Percentiles rank a stretch among this genome's conserved stretches.
These are phyloP conservation scores for Timandra comae DNA, from an alignment of 2,888 invertebrate species.

Conservation along the genomic window DNA sequence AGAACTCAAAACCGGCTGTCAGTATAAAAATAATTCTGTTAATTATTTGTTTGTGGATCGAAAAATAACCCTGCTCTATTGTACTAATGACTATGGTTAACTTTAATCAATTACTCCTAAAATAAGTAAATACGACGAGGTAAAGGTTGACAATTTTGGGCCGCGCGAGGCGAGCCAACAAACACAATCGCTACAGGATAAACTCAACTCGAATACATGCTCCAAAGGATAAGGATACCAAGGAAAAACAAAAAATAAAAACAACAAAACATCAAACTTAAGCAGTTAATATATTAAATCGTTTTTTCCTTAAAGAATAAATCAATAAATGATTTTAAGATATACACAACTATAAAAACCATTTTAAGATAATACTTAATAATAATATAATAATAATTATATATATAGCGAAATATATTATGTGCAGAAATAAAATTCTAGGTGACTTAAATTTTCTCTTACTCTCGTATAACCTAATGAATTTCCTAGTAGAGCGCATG, in stretches of 20 bases:
- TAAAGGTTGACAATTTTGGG: conserved; percentile 71
- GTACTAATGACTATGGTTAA: conserved; percentile 75
- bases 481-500: conserved; percentile 70
- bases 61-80: conserved; percentile 77
- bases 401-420: conserved; percentile 78
- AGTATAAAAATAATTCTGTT: conserved; percentile 75
- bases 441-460: conserved; percentile 77
- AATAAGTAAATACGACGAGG: conserved; percentile 71
- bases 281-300: conserved; percentile 76
- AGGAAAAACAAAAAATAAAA: conserved; percentile 58
- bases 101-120: conserved; percentile 74
- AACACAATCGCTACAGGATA: conserved; percentile 43
- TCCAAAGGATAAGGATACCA: conserved; percentile 52
- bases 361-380: conserved; percentile 77
- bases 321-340: conserved; percentile 76
- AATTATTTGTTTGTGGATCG: conserved; percentile 74
- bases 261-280: conserved; percentile 74
- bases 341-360: conserved; percentile 77
- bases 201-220: conserved; percentile 40
- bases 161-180: conserved; percentile 45
- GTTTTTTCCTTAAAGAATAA: conserved; percentile 74
- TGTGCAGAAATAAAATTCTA: conserved; percentile 78
- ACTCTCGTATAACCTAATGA: conserved; percentile 73
- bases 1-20: conserved; percentile 72
- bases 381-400: conserved; percentile 76